Percentiles rank a stretch among this genome's conserved stretches.
Evolutionary conservation across 2,113 vertebrate genomes (phyloP).

Genomic region (Nematolebias whitei): DNA sequence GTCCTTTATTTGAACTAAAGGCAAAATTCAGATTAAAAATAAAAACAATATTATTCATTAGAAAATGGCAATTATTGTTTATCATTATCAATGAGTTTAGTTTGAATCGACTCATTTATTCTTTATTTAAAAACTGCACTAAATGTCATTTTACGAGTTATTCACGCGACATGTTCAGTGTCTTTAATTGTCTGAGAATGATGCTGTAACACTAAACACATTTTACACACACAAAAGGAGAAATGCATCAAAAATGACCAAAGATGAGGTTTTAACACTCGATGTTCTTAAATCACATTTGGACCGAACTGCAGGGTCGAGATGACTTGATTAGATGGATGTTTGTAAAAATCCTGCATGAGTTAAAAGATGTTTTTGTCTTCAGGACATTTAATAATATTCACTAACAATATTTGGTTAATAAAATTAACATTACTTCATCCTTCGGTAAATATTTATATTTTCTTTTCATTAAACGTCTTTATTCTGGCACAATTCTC

Average conservation of each 20-base stretch:
- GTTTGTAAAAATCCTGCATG: neutral
- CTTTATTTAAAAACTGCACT: neutral
- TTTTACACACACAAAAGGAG: neutral
- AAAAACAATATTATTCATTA: neutral
- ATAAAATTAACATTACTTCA: neutral
- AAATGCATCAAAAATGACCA: neutral
- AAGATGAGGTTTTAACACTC: neutral
- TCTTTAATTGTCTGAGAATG: neutral
- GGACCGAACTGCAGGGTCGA: neutral
- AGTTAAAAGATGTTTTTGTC: neutral
- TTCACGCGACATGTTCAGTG: neutral
- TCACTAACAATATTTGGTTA: neutral
- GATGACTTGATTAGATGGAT: neutral
- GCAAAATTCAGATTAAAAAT: neutral
- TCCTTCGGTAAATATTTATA: neutral
- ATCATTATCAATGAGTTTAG: no score
- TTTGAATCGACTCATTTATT: no score
- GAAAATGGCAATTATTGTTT: no score
- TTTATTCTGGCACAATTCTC: slow-evolving; percentile 12
- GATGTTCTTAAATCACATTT: neutral
- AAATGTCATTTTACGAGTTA: neutral
- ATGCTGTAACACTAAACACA: neutral
- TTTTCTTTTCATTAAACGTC: slow-evolving; percentile 4
- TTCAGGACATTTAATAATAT: slow-evolving; percentile 3
- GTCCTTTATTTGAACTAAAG: neutral